Base-by-base conservation (phyloP, 2,797 vertebrate genomes). In the Leptoclinus maculatus region DNA sequence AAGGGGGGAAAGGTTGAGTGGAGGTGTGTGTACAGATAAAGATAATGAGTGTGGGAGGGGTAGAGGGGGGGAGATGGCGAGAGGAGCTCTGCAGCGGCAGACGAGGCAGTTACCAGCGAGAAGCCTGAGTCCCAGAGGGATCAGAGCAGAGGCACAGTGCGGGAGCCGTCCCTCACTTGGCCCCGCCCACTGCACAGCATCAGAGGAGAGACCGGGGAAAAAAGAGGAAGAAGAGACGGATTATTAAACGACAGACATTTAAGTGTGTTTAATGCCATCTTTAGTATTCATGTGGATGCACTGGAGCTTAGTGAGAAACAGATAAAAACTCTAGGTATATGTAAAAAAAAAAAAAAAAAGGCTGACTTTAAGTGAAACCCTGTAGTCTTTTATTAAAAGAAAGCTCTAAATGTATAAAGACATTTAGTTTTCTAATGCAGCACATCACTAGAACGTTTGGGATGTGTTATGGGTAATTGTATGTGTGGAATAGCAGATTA, bases 11-110 rank as follows among this genome's bases (percentile, higher is more conserved):
- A 45, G 17, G 43, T 17, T 14, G 71, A 53, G 49, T 77, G 79
- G 79, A 84, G 84, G 89, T 89, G 88, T 78, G 74, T 69, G 82
- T 79, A 78, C 71, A 74, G 82, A 92, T 88, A 68, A 85, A 88
- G 75, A 91, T 89, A 81, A 89, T 84, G 83, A 90, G 79, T 39
- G 78, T 13, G 32, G 74, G 80, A 43, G 69, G 62, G 49, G 54
- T 5, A 2, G 49, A 4, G 9, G 21, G 36, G 17, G 51, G 19
- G 7, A 5, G 68, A 7, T 53, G 45, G 72, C 36, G 51, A 41
- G 39, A 11, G 71, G 59, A 45, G 87, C 57, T 76, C 84, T 84
- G 91, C 90, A 85, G 83, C 74, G 54, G 76, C 73, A 83, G 88
- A 86, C 49, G 38, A 84, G 83, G 82, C 83, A 69, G 76, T 77